These are phyloP conservation scores for Acleris cristana DNA, from an alignment of 2,888 invertebrate species.

Conservation along the genomic window DNA sequence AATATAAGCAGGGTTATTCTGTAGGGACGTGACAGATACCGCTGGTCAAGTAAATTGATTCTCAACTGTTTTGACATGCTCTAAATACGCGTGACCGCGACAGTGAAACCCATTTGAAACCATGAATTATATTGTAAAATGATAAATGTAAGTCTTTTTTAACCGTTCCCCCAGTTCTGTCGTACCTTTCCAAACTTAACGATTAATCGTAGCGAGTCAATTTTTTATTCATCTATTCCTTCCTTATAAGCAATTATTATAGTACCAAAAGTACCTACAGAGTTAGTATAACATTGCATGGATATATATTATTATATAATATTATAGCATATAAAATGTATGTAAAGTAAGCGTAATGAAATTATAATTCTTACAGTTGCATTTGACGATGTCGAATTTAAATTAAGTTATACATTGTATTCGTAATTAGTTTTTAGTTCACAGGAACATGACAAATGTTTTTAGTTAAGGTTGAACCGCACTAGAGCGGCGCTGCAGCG, in stretches of 20 bases:
- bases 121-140: constrained; percentile 26
- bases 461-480: no score
- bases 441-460: neutral
- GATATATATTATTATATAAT: constrained; percentile 49
- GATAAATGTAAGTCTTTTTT: constrained; percentile 19
- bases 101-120: neutral
- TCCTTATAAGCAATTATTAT: constrained; percentile 77
- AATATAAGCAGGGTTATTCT: no score
- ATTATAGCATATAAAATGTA: constrained; percentile 49
- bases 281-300: constrained; percentile 69
- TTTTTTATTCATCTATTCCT: constrained; percentile 78
- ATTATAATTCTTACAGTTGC: constrained; percentile 34
- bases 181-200: constrained; percentile 34
- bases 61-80: no score
- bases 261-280: constrained; percentile 71
- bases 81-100: no score
- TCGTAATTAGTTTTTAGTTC: constrained; percentile 15
- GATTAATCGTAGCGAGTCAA: constrained; percentile 68
- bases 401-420: constrained; percentile 37
- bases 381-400: constrained; percentile 26
- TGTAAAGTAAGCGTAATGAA: constrained; percentile 35
- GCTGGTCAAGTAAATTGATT: no score
- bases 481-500: no score
- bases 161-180: constrained; percentile 1
- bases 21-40: no score